Evolutionary conservation across 1,140 invertebrate genomes (phyloP), one percentile per base, ranked within the genome.

Genomic region (Cepaea nemoralis): DNA sequence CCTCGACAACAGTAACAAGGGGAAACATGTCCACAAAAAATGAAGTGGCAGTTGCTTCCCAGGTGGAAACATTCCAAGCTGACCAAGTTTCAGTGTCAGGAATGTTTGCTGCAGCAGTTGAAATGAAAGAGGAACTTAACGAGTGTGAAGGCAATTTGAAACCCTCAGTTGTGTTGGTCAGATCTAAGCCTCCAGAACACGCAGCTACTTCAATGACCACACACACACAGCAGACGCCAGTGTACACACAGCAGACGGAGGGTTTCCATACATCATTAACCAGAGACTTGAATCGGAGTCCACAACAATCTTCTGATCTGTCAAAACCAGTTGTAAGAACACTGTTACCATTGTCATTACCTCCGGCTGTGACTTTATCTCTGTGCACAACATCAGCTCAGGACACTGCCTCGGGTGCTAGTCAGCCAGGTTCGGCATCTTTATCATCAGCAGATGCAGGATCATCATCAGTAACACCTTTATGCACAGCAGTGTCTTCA

Each of bases 1-100:
- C 81, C 39, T 78, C 59, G 24, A n/a, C 55, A 39, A 48, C 66
- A 55, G 24, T 83, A 66, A 77, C 71, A 66, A 37, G 55, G 40
- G 50, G 3, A 10, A 8, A 8, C 19, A 19, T 19, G 8, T 19
- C 8, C 3, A 2, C 6, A 55, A 55, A 55, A 22, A 22, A 19
- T 55, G 50, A 22, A 55, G 39, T 66, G 0, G 63, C 73, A 70
- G 19, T n/a, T 5, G 31, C 77, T 0, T 63, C 74, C 50, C 6
- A 19, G 16, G n/a, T 31, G 16, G 16, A 27, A 2, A 2, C 59
- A 31, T 27, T 31, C 6, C 12, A n/a, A 27, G 27, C 16, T 27
- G n/a, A 31, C n/a, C 2, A 2, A 31, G 27, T 8, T 63, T 31
- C n/a, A 22, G 50, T 55, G 24, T 24, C 50, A 63, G 33, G 59